Base-by-base conservation (phyloP, 2,797 vertebrate genomes). In the Paratrypauchen microcephalus region DNA sequence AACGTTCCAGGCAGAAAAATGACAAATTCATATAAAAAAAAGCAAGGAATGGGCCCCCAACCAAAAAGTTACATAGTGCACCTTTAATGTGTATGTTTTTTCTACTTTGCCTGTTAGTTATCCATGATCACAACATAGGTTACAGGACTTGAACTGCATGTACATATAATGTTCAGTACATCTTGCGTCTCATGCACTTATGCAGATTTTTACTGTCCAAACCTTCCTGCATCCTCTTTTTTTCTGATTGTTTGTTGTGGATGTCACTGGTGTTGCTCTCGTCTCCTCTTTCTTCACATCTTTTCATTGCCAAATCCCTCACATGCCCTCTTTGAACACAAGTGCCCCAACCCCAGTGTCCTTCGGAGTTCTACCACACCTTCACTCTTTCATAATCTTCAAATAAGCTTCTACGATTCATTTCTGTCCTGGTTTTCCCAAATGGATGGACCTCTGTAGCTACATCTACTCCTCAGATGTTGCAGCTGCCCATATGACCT, bases 251-350 rank as follows among this genome's bases (percentile, higher is more conserved):
- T 77, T 79, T 82, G 79, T 80, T 83, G 71, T 76, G 81, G 74
- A 73, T 82, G 70, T 73, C 73, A 74, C 79, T 71, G 77, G 73
- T 80, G 77, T 79, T 84, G 83, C 82, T 52, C 45, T 74, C 59
- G 72, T 70, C 62, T 39, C 58, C 50, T 59, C 65, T 69, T 66
- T 62, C 60, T 59, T 54, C 58, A 30, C 57, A 4, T 77, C 73
- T 73, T 71, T 73, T 65, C 68, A 78, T 76, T 82, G 76, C 82
- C 73, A 76, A 81, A 68, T 83, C 83, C 77, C 84, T 69, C 68
- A 58, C 77, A 77, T 65, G 5, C 68, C 65, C 28, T 59, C 80
- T 86, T 83, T 80, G 80, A 86, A 83, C 62, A 23, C 62, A 65
- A 56, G 72, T 56, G 70, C 54, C 55, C 36, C 57, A 66, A 79